Evolutionary conservation across 2,797 vertebrate species (phyloP).

Genomic region (Arctocebus calabarensis): DNA sequence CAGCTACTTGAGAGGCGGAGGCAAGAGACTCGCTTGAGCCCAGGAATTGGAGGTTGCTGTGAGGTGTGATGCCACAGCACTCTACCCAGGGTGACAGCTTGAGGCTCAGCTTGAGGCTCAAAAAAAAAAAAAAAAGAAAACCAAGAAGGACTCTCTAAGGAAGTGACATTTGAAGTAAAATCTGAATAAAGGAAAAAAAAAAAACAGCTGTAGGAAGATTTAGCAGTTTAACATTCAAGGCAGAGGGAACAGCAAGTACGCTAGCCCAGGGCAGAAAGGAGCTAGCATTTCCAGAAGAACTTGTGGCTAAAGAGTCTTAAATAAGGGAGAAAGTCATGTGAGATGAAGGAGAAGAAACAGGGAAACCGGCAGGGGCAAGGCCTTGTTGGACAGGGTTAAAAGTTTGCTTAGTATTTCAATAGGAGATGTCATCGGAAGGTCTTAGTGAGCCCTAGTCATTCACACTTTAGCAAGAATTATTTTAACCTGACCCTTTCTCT

Average conservation of each 20-base stretch:
- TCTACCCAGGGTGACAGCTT: no score
- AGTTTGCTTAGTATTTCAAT: not conserved
- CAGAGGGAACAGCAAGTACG: not conserved
- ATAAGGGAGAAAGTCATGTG: not conserved
- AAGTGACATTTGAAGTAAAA: not conserved
- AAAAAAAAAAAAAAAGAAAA: not conserved
- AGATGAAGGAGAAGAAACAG: not conserved
- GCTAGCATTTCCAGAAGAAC: not conserved
- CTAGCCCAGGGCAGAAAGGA: not conserved
- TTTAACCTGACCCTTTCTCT: not conserved
- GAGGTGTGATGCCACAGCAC: no score
- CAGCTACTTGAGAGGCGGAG: no score
- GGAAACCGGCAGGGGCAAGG: not conserved
- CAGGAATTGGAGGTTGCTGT: no score
- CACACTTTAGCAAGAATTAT: constrained; percentile 34
- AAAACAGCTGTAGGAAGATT: not conserved
- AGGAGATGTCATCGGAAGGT: not conserved
- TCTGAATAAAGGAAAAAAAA: not conserved
- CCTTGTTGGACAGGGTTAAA: not conserved
- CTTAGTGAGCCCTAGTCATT: not conserved
- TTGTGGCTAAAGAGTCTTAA: not conserved
- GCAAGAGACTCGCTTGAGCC: no score
- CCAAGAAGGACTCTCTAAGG: not conserved
- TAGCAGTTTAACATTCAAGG: not conserved
- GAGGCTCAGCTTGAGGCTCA: no score